phyloP scores from a whole-genome alignment of 2,113 vertebrate species.

The Sapajus apella region DNA sequence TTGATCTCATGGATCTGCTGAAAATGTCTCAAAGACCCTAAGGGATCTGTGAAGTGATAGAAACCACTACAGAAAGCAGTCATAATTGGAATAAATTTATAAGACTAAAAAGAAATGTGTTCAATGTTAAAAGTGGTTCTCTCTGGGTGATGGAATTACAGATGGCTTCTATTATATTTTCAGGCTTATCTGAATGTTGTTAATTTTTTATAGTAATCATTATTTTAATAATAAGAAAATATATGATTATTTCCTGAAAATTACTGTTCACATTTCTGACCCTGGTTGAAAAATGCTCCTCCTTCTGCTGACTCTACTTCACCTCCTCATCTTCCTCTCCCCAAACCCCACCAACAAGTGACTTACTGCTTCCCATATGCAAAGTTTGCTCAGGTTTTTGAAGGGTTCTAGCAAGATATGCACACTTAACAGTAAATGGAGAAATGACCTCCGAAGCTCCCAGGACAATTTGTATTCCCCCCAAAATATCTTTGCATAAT shows the following conservation, averaged over 20 bases:
- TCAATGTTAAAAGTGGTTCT: neutral
- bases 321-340: neutral
- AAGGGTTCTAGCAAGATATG: neutral
- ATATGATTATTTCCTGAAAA: neutral
- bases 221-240: constrained; percentile 2
- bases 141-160: neutral
- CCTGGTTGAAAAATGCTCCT: neutral
- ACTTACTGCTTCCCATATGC: too few relatives aligned
- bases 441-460: neutral
- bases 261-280: neutral
- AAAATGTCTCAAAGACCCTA: neutral
- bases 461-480: neutral
- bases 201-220: neutral
- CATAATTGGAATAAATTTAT: neutral
- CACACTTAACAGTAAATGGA: neutral
- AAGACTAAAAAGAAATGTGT: neutral
- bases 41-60: neutral
- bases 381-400: neutral
- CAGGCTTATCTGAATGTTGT: neutral
- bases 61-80: neutral
- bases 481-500: neutral
- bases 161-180: neutral
- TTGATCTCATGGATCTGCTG: neutral
- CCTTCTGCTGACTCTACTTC: neutral
- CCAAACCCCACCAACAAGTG: neutral